Percentiles rank a stretch among this genome's conserved stretches.
Evolutionary conservation across 2,888 invertebrate species (phyloP).

Genomic region (Ophion ventricosus): DNA sequence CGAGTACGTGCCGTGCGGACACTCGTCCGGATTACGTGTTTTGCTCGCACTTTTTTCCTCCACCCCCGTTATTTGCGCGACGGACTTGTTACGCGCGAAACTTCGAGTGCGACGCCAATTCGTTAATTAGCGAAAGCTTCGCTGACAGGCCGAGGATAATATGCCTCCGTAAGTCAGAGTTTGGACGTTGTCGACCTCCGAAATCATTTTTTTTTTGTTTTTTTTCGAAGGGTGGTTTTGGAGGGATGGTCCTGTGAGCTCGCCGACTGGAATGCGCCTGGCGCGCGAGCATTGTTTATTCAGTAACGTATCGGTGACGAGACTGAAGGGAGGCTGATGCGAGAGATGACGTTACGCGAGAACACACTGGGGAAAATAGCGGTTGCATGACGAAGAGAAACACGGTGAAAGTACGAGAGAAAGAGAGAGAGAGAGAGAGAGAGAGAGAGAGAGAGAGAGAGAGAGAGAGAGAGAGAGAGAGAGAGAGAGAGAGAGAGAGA

Average conservation of each 20-base stretch:
- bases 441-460: constrained; percentile 25
- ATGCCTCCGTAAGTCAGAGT: neutral
- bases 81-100: neutral
- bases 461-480: constrained; percentile 28
- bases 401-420: constrained; percentile 53
- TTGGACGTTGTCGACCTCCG: constrained; percentile 22
- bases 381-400: constrained; percentile 61
- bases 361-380: constrained; percentile 60
- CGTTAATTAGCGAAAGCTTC: constrained; percentile 45
- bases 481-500: constrained; percentile 3
- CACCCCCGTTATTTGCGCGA: neutral
- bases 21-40: constrained; percentile 79
- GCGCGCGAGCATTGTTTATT: constrained; percentile 80
- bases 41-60: constrained; percentile 42
- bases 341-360: constrained; percentile 64
- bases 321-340: constrained; percentile 51
- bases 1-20: constrained; percentile 76
- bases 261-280: constrained; percentile 50
- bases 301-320: constrained; percentile 80
- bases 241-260: constrained; percentile 37
- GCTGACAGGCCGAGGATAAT: neutral
- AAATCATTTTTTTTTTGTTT: constrained; percentile 15
- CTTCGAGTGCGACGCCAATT: constrained; percentile 19
- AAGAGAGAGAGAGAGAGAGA: constrained; percentile 16
- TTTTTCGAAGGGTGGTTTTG: constrained; percentile 6